Evolutionary conservation across 2,113 vertebrate species (phyloP).

Genomic region (Galbula dea): DNA sequence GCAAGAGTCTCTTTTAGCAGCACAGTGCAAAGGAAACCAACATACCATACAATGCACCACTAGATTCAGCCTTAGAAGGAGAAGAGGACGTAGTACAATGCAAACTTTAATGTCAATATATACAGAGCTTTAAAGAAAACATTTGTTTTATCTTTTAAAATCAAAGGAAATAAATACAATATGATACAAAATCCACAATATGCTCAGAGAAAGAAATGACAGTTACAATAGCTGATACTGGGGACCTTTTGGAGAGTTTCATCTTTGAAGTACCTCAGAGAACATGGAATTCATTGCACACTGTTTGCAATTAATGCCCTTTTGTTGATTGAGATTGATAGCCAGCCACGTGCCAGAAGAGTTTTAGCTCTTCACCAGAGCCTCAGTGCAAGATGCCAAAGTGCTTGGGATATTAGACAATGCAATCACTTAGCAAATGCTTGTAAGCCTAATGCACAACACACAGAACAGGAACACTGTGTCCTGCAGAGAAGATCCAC

Average conservation of each 20-base stretch:
- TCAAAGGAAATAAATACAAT: slow-evolving; percentile 95
- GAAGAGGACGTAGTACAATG: slow-evolving; percentile 64
- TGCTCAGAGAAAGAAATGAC: slow-evolving; percentile 75
- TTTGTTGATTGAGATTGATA: slow-evolving; percentile 1
- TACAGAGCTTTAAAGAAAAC: slow-evolving; percentile 91
- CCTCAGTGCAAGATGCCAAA: slow-evolving; percentile 59
- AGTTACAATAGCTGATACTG: slow-evolving; percentile 56
- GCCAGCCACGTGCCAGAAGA: slow-evolving; percentile 38
- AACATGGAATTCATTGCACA: slow-evolving; percentile 58
- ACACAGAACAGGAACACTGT: neutral
- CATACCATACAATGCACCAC: slow-evolving; percentile 50
- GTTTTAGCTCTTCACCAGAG: slow-evolving; percentile 34
- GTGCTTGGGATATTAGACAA: slow-evolving; percentile 40
- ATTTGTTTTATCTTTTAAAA: slow-evolving; percentile 85
- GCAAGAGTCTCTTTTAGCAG: slow-evolving; percentile 58
- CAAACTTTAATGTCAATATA: slow-evolving; percentile 94
- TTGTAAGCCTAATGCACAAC: neutral
- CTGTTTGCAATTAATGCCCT: slow-evolving; percentile 55
- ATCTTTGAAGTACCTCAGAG: slow-evolving; percentile 59
- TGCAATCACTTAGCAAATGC: neutral
- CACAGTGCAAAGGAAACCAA: slow-evolving; percentile 45
- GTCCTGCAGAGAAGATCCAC: slow-evolving; percentile 7
- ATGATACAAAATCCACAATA: slow-evolving; percentile 93
- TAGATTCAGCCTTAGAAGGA: slow-evolving; percentile 55
- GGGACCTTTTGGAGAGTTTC: slow-evolving; percentile 33